Evolutionary conservation across 2,797 vertebrate genomes (phyloP).

Genomic region (Paratrypauchen microcephalus): DNA sequence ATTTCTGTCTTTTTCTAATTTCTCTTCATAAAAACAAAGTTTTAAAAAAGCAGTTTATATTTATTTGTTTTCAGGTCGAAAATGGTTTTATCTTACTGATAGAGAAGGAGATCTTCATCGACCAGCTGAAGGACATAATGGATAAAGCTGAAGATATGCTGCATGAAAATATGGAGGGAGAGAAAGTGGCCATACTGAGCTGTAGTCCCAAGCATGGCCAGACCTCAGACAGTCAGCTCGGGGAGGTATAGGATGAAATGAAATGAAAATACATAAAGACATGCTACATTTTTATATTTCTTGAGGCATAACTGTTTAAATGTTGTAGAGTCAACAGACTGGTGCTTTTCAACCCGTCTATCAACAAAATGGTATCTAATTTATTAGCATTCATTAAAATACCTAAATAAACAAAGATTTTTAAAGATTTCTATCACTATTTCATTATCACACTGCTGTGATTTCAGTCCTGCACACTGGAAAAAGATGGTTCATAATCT

Average conservation of each 20-base stretch:
- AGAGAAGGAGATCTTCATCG: conserved; percentile 96
- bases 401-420: not conserved
- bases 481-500: conserved; percentile 98
- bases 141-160: conserved; percentile 99
- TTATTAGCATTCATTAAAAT: not conserved
- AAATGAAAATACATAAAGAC: not conserved
- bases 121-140: conserved; percentile 97
- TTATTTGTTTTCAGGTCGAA: conserved; percentile 81
- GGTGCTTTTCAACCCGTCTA: conserved; percentile 85
- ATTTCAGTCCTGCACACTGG: conserved; percentile 92
- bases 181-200: conserved; percentile 81
- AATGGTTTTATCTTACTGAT: conserved; percentile 92
- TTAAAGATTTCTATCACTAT: not conserved
- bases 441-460: conserved; percentile 1
- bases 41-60: conserved; percentile 12
- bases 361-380: conserved; percentile 90
- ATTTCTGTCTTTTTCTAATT: not conserved
- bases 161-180: conserved; percentile 89
- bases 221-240: conserved; percentile 45
- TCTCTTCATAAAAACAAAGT: not conserved
- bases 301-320: conserved; percentile 20
- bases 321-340: conserved; percentile 69
- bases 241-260: conserved; percentile 69
- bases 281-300: not conserved
- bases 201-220: conserved; percentile 82